Conservation (phyloP, 2,888 invertebrate genomes). For the Cinara cedri region DNA sequence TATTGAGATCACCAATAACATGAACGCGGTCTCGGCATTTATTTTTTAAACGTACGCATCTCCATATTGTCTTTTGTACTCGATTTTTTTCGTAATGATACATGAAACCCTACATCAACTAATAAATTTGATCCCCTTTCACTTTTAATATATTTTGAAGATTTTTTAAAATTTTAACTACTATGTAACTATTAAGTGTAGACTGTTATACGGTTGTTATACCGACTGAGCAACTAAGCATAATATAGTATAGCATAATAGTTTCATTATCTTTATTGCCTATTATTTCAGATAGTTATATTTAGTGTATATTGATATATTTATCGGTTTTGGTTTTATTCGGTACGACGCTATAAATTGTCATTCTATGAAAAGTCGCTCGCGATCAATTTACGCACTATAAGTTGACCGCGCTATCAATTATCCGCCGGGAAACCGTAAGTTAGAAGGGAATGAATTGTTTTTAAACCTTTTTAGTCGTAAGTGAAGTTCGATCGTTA, state of each 20-base stretch:
- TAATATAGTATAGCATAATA: not conserved
- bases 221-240: not conserved
- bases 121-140: not conserved
- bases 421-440: no score
- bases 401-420: no score
- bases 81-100: constrained; percentile 1
- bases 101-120: not conserved
- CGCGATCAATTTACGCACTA: no score
- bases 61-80: not conserved
- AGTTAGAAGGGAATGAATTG: no score
- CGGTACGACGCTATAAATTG: no score
- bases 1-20: not conserved
- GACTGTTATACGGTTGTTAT: not conserved
- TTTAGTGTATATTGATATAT: no score
- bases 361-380: no score
- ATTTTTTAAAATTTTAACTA: not conserved
- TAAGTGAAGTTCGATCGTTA: no score
- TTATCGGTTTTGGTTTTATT: no score
- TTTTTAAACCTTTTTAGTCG: no score
- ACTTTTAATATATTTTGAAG: not conserved
- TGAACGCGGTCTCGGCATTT: not conserved
- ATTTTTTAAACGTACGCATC: constrained; percentile 7
- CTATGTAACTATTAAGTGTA: no score
- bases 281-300: no score
- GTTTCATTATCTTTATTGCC: not conserved